A percentile compares a stretch with the other conserved stretches of the same genome.
Conservation (phyloP, 2,888 invertebrate genomes). For the Agriopis marginaria region DNA sequence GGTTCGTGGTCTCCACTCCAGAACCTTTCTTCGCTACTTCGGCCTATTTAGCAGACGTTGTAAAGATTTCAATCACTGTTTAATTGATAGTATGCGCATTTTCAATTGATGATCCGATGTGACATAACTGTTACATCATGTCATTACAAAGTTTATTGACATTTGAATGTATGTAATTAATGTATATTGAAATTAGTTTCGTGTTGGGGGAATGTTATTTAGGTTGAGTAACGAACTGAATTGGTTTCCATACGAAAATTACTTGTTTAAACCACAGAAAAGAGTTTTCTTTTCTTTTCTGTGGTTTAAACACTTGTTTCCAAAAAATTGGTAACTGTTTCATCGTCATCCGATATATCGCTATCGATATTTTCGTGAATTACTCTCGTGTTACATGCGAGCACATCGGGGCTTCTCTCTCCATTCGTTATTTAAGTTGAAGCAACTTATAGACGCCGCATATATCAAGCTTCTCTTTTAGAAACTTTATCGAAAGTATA, state of each 20-base stretch:
- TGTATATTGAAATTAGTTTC: neutral
- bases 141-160: conserved; percentile 6
- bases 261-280: neutral
- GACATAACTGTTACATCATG: conserved; percentile 25
- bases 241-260: no score
- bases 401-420: conserved; percentile 52
- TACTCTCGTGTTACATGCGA: conserved; percentile 52
- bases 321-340: conserved; percentile 26
- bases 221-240: neutral
- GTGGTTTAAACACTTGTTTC: neutral
- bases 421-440: conserved; percentile 41
- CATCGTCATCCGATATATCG: conserved; percentile 56
- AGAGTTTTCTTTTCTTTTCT: no score
- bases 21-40: neutral
- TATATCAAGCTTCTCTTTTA: conserved; percentile 48
- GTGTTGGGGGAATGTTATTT: neutral
- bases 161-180: neutral
- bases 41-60: conserved; percentile 1
- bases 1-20: no score
- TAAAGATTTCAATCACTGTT: conserved; percentile 18
- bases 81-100: conserved; percentile 24
- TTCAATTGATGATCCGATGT: conserved; percentile 25
- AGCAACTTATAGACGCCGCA: conserved; percentile 21
- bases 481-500: conserved; percentile 42
- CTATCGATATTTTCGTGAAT: conserved; percentile 58